A percentile compares a stretch with the other conserved stretches of the same genome.
Conservation (phyloP, 2,797 vertebrate species). For the Clangula hyemalis region DNA sequence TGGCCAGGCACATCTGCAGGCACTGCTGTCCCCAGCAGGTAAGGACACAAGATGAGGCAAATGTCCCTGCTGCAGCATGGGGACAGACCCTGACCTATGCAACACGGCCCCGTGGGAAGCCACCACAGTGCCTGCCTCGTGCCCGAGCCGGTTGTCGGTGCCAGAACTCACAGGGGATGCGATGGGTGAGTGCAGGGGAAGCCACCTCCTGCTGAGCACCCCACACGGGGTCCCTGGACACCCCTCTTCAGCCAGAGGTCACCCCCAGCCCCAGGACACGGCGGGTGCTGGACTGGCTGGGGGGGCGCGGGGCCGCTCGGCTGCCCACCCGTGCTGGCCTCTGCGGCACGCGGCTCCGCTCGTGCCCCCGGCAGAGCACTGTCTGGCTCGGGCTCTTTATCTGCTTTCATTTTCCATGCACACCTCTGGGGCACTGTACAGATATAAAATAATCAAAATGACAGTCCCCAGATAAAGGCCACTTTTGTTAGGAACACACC, state of each 20-base stretch:
- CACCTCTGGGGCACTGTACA: conserved; percentile 65
- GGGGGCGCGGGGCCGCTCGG: neutral
- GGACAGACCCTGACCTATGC: neutral
- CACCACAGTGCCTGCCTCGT: neutral
- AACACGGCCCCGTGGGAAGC: accelerated
- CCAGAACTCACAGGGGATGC: neutral
- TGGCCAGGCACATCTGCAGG: neutral
- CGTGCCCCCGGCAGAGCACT: conserved; percentile 7
- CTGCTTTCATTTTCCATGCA: conserved; percentile 61
- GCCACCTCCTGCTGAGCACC: neutral
- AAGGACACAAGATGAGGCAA: neutral
- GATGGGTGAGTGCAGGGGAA: neutral
- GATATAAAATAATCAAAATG: conserved; percentile 62
- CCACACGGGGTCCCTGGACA: no score
- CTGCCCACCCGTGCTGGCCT: neutral
- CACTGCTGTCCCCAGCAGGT: neutral
- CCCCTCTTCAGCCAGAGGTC: neutral
- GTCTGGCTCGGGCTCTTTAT: conserved; percentile 44
- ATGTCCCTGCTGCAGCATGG: no score
- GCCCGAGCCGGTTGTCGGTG: accelerated
- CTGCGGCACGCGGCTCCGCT: neutral
- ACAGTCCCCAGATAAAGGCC: conserved; percentile 72
- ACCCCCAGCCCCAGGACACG: accelerated
- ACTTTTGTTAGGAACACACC: conserved; percentile 29
- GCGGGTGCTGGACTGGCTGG: neutral